Percentiles rank a stretch among this genome's conserved stretches.
Evolutionary conservation across 2,113 vertebrate genomes (phyloP).

Genomic region (Otocyon megalotis): DNA sequence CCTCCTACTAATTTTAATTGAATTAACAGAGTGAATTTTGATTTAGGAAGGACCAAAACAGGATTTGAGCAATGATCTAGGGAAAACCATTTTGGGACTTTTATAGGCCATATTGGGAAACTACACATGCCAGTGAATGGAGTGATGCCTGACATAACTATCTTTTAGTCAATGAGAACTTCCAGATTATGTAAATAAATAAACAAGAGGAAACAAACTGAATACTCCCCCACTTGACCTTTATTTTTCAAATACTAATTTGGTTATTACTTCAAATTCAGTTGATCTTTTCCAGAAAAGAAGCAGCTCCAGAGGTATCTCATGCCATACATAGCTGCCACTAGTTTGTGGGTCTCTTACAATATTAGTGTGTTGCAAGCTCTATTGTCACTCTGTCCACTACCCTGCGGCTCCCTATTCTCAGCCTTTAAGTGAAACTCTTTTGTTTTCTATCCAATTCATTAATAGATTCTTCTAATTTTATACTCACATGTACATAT

Average conservation of each 20-base stretch:
- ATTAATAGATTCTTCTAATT: not conserved
- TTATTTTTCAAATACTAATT: not conserved
- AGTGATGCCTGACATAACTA: not conserved
- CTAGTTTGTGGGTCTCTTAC: not conserved
- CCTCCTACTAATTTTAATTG: not conserved
- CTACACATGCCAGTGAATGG: not conserved
- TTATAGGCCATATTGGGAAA: not conserved
- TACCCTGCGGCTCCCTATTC: not conserved
- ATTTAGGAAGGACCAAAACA: not conserved
- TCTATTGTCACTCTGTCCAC: not conserved
- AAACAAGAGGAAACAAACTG: not conserved
- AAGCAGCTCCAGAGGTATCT: no score
- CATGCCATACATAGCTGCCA: no score
- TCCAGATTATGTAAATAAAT: not conserved
- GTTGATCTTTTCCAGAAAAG: not conserved
- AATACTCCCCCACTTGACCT: not conserved
- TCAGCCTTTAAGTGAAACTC: not conserved
- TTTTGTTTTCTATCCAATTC: not conserved
- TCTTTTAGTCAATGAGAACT: not conserved
- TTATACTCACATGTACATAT: not conserved
- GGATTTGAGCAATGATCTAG: fast-evolving
- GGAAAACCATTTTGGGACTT: not conserved
- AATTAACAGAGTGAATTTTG: not conserved
- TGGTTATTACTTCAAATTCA: not conserved
- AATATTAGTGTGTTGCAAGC: not conserved